Percentiles rank a stretch among this genome's conserved stretches.
Evolutionary conservation across 2,888 invertebrate species (phyloP).

Genomic region (Petrolisthes cinctipes): DNA sequence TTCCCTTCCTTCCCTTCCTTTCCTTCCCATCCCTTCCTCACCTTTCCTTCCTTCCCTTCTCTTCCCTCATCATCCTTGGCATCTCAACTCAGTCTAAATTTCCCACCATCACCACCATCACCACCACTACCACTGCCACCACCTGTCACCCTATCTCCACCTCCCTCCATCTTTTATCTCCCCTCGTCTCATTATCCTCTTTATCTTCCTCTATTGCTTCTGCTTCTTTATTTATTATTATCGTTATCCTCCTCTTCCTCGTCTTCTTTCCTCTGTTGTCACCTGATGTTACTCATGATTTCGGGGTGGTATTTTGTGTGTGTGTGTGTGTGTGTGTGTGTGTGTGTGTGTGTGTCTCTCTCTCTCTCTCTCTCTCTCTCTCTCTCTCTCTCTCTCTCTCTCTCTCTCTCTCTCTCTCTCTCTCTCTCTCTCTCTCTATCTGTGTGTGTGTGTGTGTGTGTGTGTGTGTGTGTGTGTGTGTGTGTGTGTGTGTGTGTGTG

Average conservation of each 20-base stretch:
- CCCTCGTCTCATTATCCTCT: not conserved
- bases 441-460: conserved; percentile 4
- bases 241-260: not conserved
- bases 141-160: not conserved
- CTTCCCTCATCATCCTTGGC: not conserved
- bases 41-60: not conserved
- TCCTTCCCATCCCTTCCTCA: not conserved
- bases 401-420: conserved; percentile 1
- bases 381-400: not conserved
- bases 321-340: conserved; percentile 22
- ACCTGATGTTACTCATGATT: not conserved
- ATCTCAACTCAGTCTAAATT: not conserved
- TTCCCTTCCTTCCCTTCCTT: not conserved
- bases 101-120: not conserved
- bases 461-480: not conserved
- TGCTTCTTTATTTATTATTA: not conserved
- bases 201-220: not conserved
- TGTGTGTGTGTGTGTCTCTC: conserved; percentile 16
- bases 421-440: not conserved
- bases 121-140: not conserved
- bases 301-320: too few relatives aligned
- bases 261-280: not conserved
- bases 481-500: conserved; percentile 2
- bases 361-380: not conserved
- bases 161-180: not conserved